Evolutionary conservation across 2,797 vertebrate genomes (phyloP), one percentile per base, ranked within the genome.

Genomic region (Anguilla megastoma): DNA sequence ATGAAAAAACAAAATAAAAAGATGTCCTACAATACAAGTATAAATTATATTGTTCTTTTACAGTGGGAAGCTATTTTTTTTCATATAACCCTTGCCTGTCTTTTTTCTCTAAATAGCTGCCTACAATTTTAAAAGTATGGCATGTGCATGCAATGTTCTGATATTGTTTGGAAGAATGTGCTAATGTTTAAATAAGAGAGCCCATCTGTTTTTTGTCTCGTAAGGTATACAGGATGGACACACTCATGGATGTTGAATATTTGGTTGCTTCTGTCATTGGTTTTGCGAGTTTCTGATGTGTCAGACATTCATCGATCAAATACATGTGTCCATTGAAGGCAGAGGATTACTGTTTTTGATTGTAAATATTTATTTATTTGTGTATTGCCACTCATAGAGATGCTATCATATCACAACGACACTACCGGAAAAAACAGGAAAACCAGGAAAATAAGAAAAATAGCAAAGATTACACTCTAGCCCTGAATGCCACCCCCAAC

Each of bases 111-210:
- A 82, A 82, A 48, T 50, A 24, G 24, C 79, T 48, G 45, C 8
- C 5, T 50, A 50, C 50, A 80, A 45, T 80, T 45, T 45, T 21
- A 50, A 82, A 82, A 48, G 41, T 24, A 82, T 50, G 21, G 24
- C 79, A 48, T 82, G 45, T 45, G 45, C 18, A 48, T 48, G 79
- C 79, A 82, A 82, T 24, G 79, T 50, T 82, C 41, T 50, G 45
- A 82, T 82, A 82, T 82, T 48, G 45, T 82, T 82, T 82, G 79
- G 9, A 82, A 82, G 79, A 24, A 82, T 50, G 45, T n/a, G 45
- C 79, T n/a, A 9, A 50, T 48, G 79, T 82, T 82, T 50, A 82
- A 48, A 24, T 24, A 50, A 48, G 45, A 50, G 45, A 24, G 79
- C 79, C 41, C 79, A 82, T 82, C 45, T 82, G 41, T 50, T 82